A percentile compares a stretch with the other conserved stretches of the same genome.
phyloP scores from a whole-genome alignment of 2,888 invertebrate species.

The Aquatica leii region DNA sequence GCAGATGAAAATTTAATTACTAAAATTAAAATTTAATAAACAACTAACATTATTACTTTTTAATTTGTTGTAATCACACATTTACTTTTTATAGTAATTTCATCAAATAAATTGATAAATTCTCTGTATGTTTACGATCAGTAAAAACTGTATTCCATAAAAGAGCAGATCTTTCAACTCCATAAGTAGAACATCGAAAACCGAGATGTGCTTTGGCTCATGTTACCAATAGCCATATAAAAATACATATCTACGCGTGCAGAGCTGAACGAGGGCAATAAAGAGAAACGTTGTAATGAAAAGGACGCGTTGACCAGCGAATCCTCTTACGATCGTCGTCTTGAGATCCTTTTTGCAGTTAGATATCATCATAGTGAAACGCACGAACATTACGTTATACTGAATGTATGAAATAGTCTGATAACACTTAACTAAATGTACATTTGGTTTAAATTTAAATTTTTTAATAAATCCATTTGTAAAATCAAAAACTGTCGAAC shows the following conservation, averaged over 20 bases:
- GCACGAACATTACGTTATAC: constrained; percentile 17
- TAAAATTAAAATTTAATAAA: no score
- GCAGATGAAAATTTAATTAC: no score
- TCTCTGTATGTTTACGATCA: constrained; percentile 1
- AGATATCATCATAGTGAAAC: constrained; percentile 26
- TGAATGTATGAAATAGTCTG: background rate
- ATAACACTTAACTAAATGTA: no score
- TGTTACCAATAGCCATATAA: constrained; percentile 30
- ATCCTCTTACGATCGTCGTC: constrained; percentile 33
- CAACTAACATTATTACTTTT: no score
- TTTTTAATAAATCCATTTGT: no score
- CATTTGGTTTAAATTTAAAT: no score
- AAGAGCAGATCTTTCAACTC: background rate
- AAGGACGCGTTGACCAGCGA: constrained; percentile 32
- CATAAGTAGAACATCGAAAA: constrained; percentile 17
- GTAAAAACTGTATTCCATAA: constrained; percentile 12
- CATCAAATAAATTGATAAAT: no score
- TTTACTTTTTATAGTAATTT: no score
- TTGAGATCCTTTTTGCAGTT: constrained; percentile 32
- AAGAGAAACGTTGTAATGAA: constrained; percentile 31
- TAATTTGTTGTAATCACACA: no score
- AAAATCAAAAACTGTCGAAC: no score
- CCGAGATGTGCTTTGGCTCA: constrained; percentile 15
- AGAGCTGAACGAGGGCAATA: constrained; percentile 32
- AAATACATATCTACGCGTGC: constrained; percentile 36